A percentile compares a stretch with the other conserved stretches of the same genome.
Conservation (phyloP, 2,797 vertebrate species). For the Megalops cyprinoides region DNA sequence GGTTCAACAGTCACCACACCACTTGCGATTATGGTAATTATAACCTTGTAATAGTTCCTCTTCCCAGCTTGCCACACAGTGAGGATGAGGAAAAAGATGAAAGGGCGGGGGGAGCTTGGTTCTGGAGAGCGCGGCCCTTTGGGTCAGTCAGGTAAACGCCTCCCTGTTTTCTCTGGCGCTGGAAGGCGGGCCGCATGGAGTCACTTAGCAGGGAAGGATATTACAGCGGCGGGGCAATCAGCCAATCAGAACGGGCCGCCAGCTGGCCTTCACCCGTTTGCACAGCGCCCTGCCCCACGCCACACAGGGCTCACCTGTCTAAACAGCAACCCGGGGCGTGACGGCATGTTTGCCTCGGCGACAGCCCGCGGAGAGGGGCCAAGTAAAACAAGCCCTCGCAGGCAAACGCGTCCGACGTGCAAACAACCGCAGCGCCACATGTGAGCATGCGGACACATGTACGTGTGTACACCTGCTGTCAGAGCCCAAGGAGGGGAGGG, state of each 20-base stretch:
- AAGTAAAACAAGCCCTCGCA: neutral
- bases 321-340: constrained; percentile 3
- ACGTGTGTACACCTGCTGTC: neutral
- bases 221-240: too few relatives aligned
- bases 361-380: neutral
- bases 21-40: too few relatives aligned
- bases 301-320: constrained; percentile 10
- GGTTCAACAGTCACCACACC: neutral
- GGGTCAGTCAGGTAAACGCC: neutral
- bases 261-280: neutral
- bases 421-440: neutral
- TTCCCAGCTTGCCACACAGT: neutral
- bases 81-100: neutral
- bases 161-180: neutral
- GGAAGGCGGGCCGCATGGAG: neutral
- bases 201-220: too few relatives aligned
- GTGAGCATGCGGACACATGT: neutral
- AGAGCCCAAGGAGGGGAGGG: neutral
- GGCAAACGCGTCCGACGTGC: neutral
- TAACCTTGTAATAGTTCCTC: too few relatives aligned
- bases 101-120: neutral
- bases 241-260: neutral
- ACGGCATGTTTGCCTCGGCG: neutral
- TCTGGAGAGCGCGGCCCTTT: neutral
- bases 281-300: neutral